Evolutionary conservation across 2,888 invertebrate species (phyloP), one percentile per base, ranked within the genome.

Genomic region (Drosophila emarginata): DNA sequence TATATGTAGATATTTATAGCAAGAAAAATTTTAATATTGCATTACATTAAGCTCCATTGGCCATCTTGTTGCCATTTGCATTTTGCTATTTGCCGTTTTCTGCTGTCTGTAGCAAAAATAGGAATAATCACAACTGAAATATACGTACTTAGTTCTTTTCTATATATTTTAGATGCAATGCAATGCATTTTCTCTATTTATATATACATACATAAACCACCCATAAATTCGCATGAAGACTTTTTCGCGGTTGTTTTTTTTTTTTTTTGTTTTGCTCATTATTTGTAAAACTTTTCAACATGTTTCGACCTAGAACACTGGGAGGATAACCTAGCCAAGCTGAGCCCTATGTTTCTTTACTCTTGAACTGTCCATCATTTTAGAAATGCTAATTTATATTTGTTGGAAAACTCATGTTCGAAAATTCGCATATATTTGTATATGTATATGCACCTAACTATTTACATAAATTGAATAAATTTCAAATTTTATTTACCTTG

Each of bases 31-130:
- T 60, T 64, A 54, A 85, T 86, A 82, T 82, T 87, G 83, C 86
- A 82, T 87, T 82, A 73, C 82, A 87, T 67, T 68, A 36, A 58
- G 67, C 64, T 69, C 65, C 63, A 76, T 76, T 76, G 45, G 45
- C 45, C 45, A 45, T 45, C 45, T 45, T 45, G 45, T 45, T 45
- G 45, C 75, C 80, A 72, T 67, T 72, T 61, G 45, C 45, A 50
- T 28, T 61, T 45, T 53, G 23, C 2, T 4, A 4, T 45, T 28
- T 70, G 68, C 7, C 45, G 54, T 18, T 57, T 7, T 51, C 45
- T 45, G 53, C 45, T 59, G 74, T 60, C 74, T 71, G 74, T 23
- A 50, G 71, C 73, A 40, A 68, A 74, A 73, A 73, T 73, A 73
- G 73, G 63, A 58, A 45, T 39, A 67, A 72, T 53, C 39, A 51